Conservation (phyloP, 64 coral and sea anemone genomes). For the Actinia tenebrosa region DNA sequence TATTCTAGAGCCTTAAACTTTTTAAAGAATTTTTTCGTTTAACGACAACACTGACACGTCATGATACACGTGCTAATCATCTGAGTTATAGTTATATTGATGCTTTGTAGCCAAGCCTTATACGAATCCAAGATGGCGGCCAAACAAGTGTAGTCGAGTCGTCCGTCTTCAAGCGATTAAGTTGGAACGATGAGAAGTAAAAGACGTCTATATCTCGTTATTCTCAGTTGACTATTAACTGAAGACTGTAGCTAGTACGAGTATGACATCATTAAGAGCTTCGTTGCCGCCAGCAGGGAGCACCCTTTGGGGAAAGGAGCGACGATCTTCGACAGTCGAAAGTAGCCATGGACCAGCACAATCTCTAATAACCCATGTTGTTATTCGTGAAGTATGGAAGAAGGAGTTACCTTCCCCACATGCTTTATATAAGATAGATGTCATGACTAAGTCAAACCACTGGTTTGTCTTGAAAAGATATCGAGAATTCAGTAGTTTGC, state of each 20-base stretch:
- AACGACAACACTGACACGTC: background rate
- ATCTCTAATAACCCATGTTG: slow-evolving; percentile 80
- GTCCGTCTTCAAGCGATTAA: background rate
- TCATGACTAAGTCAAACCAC: slow-evolving; percentile 96
- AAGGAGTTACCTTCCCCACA: slow-evolving; percentile 69
- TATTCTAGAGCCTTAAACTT: background rate
- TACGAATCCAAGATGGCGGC: slow-evolving; percentile 5
- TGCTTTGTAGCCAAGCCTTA: background rate
- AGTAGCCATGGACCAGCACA: slow-evolving; percentile 8
- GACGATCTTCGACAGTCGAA: slow-evolving; percentile 40
- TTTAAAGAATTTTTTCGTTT: background rate
- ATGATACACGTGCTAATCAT: background rate
- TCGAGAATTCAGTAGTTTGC: slow-evolving; percentile 70
- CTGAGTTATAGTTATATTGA: background rate
- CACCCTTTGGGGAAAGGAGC: slow-evolving; percentile 78
- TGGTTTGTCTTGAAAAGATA: slow-evolving; percentile 92
- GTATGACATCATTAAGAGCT: slow-evolving; percentile 80
- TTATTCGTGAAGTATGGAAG: slow-evolving; percentile 92
- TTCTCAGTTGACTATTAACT: background rate
- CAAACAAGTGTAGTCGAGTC: background rate
- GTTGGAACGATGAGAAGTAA: background rate
- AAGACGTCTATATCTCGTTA: background rate
- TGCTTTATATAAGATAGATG: slow-evolving; percentile 91
- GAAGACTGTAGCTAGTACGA: background rate
- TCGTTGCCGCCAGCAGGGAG: slow-evolving; percentile 75